phyloP scores from a whole-genome alignment of 2,888 invertebrate species.

The Lissocephala sabroskyi region DNA sequence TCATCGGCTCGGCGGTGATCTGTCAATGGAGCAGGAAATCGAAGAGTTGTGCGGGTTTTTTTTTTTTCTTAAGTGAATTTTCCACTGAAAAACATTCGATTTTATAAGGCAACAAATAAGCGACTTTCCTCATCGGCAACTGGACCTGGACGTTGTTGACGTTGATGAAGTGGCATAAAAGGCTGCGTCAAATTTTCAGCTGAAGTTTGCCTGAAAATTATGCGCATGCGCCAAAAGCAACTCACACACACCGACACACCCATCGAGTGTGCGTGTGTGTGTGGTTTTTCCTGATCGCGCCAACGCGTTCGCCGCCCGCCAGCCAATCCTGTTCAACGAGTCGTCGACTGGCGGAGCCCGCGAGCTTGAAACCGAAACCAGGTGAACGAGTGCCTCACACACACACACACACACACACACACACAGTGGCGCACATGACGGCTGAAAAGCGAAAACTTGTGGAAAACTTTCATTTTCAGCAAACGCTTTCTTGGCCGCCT shows the following conservation, averaged over 20 bases:
- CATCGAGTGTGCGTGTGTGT: conserved; percentile 20
- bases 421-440: conserved; percentile 37
- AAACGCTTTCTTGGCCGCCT: too few relatives aligned
- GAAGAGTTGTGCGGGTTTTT: too few relatives aligned
- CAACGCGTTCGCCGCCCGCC: conserved; percentile 43
- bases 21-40: conserved; percentile 51
- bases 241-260: conserved; percentile 4
- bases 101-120: conserved; percentile 21
- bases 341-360: conserved; percentile 25
- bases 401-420: conserved; percentile 22
- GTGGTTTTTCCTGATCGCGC: conserved; percentile 53
- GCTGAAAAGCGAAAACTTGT: conserved; percentile 45
- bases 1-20: conserved; percentile 37
- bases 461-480: conserved; percentile 59
- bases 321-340: conserved; percentile 50
- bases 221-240: conserved; percentile 22
- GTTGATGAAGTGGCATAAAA: conserved; percentile 20
- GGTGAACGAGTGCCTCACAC: conserved; percentile 49
- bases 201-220: conserved; percentile 22
- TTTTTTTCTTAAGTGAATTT: conserved; percentile 17
- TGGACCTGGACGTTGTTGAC: background rate
- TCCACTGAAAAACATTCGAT: conserved; percentile 12
- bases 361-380: conserved; percentile 41
- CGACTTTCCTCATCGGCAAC: conserved; percentile 3
- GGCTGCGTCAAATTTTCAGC: conserved; percentile 17